These are phyloP conservation scores for Scomber colias DNA, from an alignment of 2,113 vertebrate species.

Conservation along the genomic window DNA sequence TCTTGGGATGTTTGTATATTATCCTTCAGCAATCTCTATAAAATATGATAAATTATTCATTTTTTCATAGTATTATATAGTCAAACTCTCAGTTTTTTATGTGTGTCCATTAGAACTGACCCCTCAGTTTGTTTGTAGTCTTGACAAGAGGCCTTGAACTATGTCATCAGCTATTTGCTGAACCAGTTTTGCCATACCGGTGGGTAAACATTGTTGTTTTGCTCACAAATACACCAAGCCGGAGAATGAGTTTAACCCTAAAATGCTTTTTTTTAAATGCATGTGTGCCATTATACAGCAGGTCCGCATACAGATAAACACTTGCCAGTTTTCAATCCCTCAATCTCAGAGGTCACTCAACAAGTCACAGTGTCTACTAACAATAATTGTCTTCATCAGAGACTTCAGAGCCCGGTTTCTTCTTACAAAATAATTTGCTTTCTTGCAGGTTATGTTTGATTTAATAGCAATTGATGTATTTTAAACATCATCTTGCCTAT, in stretches of 20 bases:
- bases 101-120: neutral
- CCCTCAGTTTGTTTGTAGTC: neutral
- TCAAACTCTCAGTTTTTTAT: neutral
- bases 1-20: neutral
- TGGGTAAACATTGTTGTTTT: constrained; percentile 58
- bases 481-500: neutral
- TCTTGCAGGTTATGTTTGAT: neutral
- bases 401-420: neutral
- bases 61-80: neutral
- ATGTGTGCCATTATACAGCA: neutral
- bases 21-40: neutral
- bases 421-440: neutral
- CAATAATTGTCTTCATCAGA: neutral
- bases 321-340: neutral
- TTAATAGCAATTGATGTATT: too few relatives aligned
- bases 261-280: too few relatives aligned
- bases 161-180: constrained; percentile 36
- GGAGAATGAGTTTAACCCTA: neutral
- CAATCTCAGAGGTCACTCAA: neutral
- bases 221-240: constrained; percentile 18
- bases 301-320: too few relatives aligned
- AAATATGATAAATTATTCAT: neutral
- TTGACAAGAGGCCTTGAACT: constrained; percentile 35
- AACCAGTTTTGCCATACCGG: constrained; percentile 52
- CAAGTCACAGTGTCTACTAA: neutral